Evolutionary conservation across 2,113 vertebrate species (phyloP), one percentile per base, ranked within the genome.

Genomic region (Dipodomys spectabilis): DNA sequence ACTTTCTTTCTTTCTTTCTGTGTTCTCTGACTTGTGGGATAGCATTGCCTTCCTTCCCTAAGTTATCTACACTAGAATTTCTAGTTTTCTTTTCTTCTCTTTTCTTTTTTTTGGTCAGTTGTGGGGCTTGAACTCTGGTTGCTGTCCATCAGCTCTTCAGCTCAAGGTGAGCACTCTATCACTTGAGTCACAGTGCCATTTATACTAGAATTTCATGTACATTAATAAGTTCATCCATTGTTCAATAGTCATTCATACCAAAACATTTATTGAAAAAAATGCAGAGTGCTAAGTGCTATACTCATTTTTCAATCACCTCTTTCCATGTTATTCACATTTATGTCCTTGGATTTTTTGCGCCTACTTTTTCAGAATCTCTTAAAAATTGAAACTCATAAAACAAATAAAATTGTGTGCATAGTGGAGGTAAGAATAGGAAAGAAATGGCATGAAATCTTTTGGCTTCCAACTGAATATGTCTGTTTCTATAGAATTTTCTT

Each of bases 401-500:
- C 2, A 69, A 68, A 89, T 22, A 90, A 65, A 95, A 90, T 19
- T 82, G 80, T 62, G 65, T 92, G 57, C 65, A 64, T 2, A 12
- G 7, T 78, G 4, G 65, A 82, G 15, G 32, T 77, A 82, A 60
- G 15, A 85, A 84, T 30, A 91, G 20, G 32, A 28, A 57, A 77
- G 32, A 94, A 94, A 88, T 62, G 83, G 89, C 94, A 77, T 62
- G 74, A 83, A 94, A 94, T 86, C 22, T 30, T 84, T 78, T 83
- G 68, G 30, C 53, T 90, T 93, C 82, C 32, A 90, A 88, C 45
- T 67, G 82, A 84, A 77, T 91, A 39, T 77, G 92, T 95, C 92
- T 44, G 44, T 92, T 95, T 95, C 89, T 88, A 88, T 64, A 93
- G 79, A 86, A 77, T 71, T 81, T 95, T 87, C 64, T 84, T 87